Base-by-base conservation (phyloP, 2,888 invertebrate species). In the Limnephilus auricula region DNA sequence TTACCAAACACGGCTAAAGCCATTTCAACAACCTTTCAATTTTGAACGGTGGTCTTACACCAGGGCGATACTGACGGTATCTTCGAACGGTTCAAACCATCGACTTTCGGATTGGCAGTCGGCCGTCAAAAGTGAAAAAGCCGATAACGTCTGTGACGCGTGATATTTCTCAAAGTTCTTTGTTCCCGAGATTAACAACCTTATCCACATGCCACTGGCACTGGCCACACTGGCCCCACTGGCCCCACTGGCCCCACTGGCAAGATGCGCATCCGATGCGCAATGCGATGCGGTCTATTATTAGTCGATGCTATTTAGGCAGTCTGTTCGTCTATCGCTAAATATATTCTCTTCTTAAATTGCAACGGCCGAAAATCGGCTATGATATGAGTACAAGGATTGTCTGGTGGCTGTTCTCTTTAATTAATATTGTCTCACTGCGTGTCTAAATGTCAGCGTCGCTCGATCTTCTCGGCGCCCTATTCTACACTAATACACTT, bases 271-370 rank as follows among this genome's bases (percentile, higher is more conserved):
- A 65, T 65, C 65, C 65, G 65, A 65, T 9, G 65, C n/a, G 25
- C n/a, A 25, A 65, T 25, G n/a, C 50, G 50, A 65, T 34, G 32
- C 2, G 9, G 65, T 31, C 90, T 90, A 90, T 90, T 90, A 83
- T 25, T 65, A 84, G 12, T 30, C 50, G 65, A 31, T 90, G 45
- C 40, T 83, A 90, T 90, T 90, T 82, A 82, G 83, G 65, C 90
- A 84, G 32, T 18, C 65, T 83, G 82, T 83, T 83, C 90, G 90
- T 84, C 90, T 90, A 83, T 83, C 50, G 90, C 90, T 90, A 90
- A 90, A 90, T 83, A 90, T 90, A 90, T 90, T 83, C 90, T 90
- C 90, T 90, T 90, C 90, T 90, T 90, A 50, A 83, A 90, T 90
- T 90, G 90, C 90, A 90, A 25, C 83, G 83, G n/a, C 37, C 32